Base-by-base conservation (phyloP, 2,113 vertebrate genomes). In the Leptosomus discolor region DNA sequence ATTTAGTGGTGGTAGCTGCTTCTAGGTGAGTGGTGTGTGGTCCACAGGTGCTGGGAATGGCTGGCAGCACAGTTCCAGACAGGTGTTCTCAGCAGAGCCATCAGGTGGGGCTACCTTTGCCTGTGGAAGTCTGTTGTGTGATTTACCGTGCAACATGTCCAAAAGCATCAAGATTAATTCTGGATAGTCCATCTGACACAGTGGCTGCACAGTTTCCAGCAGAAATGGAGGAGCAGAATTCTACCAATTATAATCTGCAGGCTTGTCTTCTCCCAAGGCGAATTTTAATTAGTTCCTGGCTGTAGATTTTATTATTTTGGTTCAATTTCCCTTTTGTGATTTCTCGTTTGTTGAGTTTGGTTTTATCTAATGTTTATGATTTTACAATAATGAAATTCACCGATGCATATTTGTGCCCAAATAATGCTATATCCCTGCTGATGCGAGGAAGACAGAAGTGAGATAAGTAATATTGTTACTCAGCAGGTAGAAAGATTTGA, bases 381-480 rank as follows among this genome's bases (percentile, higher is more conserved):
- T 68, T 63, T 69, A 19, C 22, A 27, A 0, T 17, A 36, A 60
- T 60, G 27, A 45, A 48, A 6, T 56, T 64, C 27, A 7, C 5
- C 11, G 2, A 46, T 10, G 15, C 1, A 0, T 15, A 2, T 48
- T 83, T 83, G 20, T n/a, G 20, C 17, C 61, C 70, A 17, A 53
- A 73, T 12, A 45, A 9, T 32, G 22, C 29, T 32, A 2, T 48
- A 2, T 14, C 41, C 24, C 48, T 36, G 34, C 57, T 75, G 68
- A 12, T 15, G 20, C 13, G 68, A 77, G 37, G 19, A 56, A 34
- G 39, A 8, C 36, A 32, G 60, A 5, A 21, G n/a, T 3, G 37
- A 76, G 36, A 15, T n/a, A 24, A 32, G 29, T 11, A 1, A 61
- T 63, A 57, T 1, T 34, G 43, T 17, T 70, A 6, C 24, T 78